Base-by-base conservation (phyloP, 2,113 vertebrate genomes). In the Ammospiza caudacuta region DNA sequence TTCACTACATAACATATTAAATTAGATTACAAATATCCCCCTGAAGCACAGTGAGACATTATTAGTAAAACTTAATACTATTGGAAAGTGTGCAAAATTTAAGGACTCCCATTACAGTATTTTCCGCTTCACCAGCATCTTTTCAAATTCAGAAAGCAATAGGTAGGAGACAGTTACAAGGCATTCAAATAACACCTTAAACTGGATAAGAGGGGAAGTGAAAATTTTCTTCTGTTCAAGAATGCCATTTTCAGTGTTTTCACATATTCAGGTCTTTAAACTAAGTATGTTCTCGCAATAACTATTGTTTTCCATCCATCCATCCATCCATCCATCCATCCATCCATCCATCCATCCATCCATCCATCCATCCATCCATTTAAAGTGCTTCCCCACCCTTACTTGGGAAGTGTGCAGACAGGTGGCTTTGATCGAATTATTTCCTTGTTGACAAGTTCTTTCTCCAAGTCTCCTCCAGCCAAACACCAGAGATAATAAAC, bases 401-500 rank as follows among this genome's bases (percentile, higher is more conserved):
- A 99, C 99, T 99, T 99, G n/a, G 99, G 98, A 69, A 99, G 98
- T 2, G 99, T 99, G 98, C 99, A 99, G 97, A 99, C 93, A 24
- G 99, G 99, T 81, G 99, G 99, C 96, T 99, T 99, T 77, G 99
- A 99, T 86, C 98, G 98, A 97, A 99, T 99, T 70, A 99, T 99
- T 97, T 98, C 99, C 96, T 99, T 99, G 97, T 99, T 99, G 94
- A 98, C 98, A 89, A 99, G 98, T 75, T 99, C 99, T 96, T 99
- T 99, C 96, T 99, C 99, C 94, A 99, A 97, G 97, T 99, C 99
- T 93, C 99, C 99, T 82, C 99, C 99, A 61, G 99, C 99, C 96
- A 99, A 98, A 97, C 99, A 99, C 99, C 99, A 99, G 90, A 99
- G 98, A 96, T 99, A 98, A 98, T 99, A 99, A 43, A 99, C 98